Evolutionary conservation across 2,113 vertebrate genomes (phyloP).

Genomic region (Neodontobutis hainanensis): DNA sequence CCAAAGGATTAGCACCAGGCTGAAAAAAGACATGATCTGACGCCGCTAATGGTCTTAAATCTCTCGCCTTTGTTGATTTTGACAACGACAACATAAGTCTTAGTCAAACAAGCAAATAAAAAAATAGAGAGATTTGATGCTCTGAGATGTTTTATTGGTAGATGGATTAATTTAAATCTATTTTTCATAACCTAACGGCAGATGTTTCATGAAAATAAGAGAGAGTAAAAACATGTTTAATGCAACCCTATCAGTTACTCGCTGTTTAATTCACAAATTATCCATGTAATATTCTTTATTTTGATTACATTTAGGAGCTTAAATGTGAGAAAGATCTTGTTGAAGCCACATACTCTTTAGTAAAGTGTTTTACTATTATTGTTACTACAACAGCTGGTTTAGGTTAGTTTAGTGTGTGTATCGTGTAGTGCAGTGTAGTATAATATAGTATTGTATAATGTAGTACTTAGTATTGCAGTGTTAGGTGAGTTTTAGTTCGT

Average conservation of each 20-base stretch:
- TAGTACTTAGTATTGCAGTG: too few species aligned
- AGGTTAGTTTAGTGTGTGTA: too few species aligned
- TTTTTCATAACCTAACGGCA: constrained; percentile 46
- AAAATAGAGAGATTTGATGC: constrained; percentile 3
- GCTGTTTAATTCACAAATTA: constrained; percentile 17
- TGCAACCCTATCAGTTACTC: constrained; percentile 2
- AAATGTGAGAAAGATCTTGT: not conserved
- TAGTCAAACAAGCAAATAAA: constrained; percentile 1
- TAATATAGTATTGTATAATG: too few species aligned
- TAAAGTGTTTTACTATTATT: too few species aligned
- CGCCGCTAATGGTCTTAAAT: constrained; percentile 29
- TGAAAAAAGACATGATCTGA: constrained; percentile 42
- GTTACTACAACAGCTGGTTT: too few species aligned
- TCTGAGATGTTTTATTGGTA: constrained; percentile 51
- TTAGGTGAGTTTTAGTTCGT: too few species aligned
- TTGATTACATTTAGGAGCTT: constrained; percentile 32
- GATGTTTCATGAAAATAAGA: constrained; percentile 42
- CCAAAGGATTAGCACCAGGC: constrained; percentile 53
- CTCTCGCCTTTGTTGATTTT: constrained; percentile 54
- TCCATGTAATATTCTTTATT: constrained; percentile 12
- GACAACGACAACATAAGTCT: constrained; percentile 28
- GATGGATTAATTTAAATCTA: constrained; percentile 61
- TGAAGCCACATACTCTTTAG: not conserved
- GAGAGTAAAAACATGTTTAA: constrained; percentile 36
- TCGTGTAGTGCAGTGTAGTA: too few species aligned